phyloP scores from a whole-genome alignment of 2,888 invertebrate genomes.

The Holacanthella duospinosa region DNA sequence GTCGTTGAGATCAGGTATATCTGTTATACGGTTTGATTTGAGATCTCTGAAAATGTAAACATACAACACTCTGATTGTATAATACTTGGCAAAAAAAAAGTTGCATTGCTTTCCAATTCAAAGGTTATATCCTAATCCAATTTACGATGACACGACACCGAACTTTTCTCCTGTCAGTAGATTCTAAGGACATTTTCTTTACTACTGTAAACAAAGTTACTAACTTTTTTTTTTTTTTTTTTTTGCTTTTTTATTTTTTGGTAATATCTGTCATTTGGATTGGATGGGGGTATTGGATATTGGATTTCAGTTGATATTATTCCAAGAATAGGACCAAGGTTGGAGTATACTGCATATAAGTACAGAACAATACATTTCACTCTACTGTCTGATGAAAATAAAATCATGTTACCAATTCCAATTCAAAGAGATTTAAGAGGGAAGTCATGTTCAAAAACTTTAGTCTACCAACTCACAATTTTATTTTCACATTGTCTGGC shows the following conservation, averaged over 20 bases:
- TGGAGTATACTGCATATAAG: background rate
- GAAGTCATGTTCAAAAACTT: background rate
- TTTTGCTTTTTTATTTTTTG: too few relatives aligned
- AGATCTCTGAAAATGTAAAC: constrained; percentile 56
- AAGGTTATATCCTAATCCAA: background rate
- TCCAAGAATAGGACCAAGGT: too few relatives aligned
- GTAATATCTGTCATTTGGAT: background rate
- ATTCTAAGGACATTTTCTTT: too few relatives aligned
- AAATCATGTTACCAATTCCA: background rate
- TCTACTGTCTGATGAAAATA: background rate
- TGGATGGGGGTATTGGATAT: background rate
- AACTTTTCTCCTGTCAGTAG: too few relatives aligned
- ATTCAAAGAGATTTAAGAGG: background rate
- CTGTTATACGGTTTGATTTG: constrained; percentile 67
- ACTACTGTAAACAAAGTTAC: too few relatives aligned
- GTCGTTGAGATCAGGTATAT: constrained; percentile 62
- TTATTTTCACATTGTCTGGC: too few relatives aligned
- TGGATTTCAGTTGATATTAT: too few relatives aligned
- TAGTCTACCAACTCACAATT: background rate
- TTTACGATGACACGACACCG: too few relatives aligned
- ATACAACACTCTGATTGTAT: background rate
- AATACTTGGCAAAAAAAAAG: background rate
- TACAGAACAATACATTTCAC: background rate
- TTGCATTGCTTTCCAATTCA: background rate
- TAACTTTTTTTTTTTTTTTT: too few relatives aligned